A percentile compares a stretch with the other conserved stretches of the same genome.
phyloP scores from a whole-genome alignment of 2,797 vertebrate species.

The Anableps anableps region DNA sequence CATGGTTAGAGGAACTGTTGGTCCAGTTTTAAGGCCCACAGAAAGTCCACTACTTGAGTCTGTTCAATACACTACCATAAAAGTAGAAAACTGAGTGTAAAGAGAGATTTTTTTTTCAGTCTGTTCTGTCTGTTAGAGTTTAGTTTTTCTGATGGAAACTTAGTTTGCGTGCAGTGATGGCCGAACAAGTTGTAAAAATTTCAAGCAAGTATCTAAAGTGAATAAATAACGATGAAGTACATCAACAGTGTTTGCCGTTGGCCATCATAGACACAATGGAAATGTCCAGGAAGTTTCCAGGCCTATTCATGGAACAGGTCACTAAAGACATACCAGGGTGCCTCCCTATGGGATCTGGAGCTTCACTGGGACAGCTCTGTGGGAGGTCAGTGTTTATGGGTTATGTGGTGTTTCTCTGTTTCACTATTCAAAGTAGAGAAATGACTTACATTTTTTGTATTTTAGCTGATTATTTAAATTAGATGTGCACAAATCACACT shows the following conservation, averaged over 20 bases:
- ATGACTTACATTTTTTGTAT: conserved; percentile 29
- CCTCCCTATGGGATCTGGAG: conserved; percentile 70
- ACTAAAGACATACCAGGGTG: conserved; percentile 59
- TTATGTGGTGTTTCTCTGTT: conserved; percentile 44
- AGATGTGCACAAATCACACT: neutral
- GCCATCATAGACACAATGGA: conserved; percentile 21
- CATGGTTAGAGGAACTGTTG: conserved; percentile 17
- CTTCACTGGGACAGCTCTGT: conserved; percentile 53
- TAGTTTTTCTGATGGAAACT: neutral
- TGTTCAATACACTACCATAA: neutral
- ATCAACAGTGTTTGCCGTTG: conserved; percentile 19
- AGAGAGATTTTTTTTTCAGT: neutral
- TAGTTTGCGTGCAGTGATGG: neutral
- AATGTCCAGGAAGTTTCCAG: conserved; percentile 38
- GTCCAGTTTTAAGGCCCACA: conserved; percentile 20
- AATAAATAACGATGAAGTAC: conserved; percentile 10
- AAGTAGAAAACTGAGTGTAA: neutral
- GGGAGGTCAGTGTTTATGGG: conserved; percentile 48
- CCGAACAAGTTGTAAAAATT: neutral
- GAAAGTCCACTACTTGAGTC: neutral
- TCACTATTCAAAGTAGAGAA: conserved; percentile 41
- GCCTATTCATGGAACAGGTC: conserved; percentile 62
- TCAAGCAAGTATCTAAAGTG: conserved; percentile 1
- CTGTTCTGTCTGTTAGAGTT: neutral
- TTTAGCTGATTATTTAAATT: conserved; percentile 28